These are phyloP conservation scores for Aphis gossypii DNA, from an alignment of 1,140 invertebrate genomes.

Conservation along the genomic window DNA sequence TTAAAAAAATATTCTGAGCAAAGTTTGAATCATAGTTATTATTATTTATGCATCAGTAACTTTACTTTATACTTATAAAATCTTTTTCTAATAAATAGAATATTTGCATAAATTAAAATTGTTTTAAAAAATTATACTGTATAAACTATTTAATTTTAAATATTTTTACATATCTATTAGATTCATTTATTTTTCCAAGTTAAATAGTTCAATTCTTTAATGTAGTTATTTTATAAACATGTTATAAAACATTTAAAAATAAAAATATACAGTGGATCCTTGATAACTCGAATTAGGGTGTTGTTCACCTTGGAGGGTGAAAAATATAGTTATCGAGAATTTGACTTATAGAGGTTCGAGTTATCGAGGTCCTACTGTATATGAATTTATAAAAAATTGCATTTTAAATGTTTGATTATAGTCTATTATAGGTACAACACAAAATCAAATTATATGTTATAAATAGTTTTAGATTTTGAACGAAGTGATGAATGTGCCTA, in stretches of 20 bases:
- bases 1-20: background rate
- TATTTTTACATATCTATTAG: too few species aligned
- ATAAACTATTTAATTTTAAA: too few species aligned
- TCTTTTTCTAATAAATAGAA: background rate
- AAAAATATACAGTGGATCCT: background rate
- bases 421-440: too few species aligned
- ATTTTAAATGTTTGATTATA: background rate
- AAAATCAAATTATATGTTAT: background rate
- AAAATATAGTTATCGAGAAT: too few species aligned
- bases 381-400: background rate
- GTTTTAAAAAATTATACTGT: too few species aligned
- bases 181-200: background rate
- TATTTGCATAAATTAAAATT: too few species aligned
- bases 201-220: background rate
- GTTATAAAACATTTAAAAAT: background rate
- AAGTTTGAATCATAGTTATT: background rate
- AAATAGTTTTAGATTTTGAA: background rate
- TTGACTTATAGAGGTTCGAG: too few species aligned
- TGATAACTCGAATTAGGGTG: too few species aligned
- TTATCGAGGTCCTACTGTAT: too few species aligned
- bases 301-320: too few species aligned
- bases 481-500: too few species aligned
- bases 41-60: background rate
- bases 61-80: background rate
- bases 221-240: background rate